Evolutionary conservation across 30 jellyfish, hydroid and myxozoan species (phyloP), one percentile per base, ranked within the genome.

Genomic region (Morbakka virulenta): DNA sequence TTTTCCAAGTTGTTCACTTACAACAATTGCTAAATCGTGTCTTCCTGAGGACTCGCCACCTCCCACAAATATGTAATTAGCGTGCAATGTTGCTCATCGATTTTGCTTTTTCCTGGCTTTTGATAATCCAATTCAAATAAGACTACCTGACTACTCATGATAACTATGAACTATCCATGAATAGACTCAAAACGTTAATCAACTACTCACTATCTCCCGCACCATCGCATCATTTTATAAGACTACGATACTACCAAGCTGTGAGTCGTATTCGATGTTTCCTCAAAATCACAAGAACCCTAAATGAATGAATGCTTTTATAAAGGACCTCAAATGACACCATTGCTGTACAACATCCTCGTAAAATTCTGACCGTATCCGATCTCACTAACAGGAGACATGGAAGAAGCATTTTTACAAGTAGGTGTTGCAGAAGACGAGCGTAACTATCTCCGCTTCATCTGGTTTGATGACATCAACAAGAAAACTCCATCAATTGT

Each of bases 151-250:
- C n/a, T n/a, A n/a, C n/a, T n/a, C n/a, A n/a, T n/a, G n/a, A n/a
- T n/a, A n/a, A n/a, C n/a, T n/a, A n/a, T n/a, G n/a, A n/a, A n/a
- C n/a, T n/a, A n/a, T n/a, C n/a, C n/a, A n/a, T n/a, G n/a, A n/a
- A n/a, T n/a, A n/a, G n/a, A n/a, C n/a, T n/a, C n/a, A n/a, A n/a
- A n/a, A n/a, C n/a, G n/a, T n/a, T n/a, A n/a, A n/a, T n/a, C n/a
- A n/a, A n/a, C n/a, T n/a, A n/a, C n/a, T n/a, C n/a, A n/a, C n/a
- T 66, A 66, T 66, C 72, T 66, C 4, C 79, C 79, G 31, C 79
- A 66, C 23, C 72, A 13, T 17, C 73, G n/a, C 23, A 23, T 66
- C 13, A 9, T 14, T 13, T 13, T 71, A 4, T 11, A 66, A 12
- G 79, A 66, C 23, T 22, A 66, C 25, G 31, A 13, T 14, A 66